phyloP scores from a whole-genome alignment of 2,797 vertebrate genomes.

The Phataginus tetradactyla region DNA sequence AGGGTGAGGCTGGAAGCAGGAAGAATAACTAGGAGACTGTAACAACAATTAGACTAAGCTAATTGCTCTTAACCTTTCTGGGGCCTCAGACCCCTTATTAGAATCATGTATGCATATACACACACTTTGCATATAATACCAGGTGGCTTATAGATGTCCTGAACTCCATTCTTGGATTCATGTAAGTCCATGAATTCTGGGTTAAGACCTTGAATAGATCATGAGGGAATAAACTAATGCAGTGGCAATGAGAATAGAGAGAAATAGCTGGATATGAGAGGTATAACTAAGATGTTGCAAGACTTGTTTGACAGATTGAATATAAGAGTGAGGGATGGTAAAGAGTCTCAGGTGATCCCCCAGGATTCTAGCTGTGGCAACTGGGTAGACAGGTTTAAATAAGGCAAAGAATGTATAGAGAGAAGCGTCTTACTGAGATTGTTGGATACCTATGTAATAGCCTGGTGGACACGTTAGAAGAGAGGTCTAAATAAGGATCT shows the following conservation, averaged over 20 bases:
- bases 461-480: neutral
- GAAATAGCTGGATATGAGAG: neutral
- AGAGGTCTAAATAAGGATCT: neutral
- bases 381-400: neutral
- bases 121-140: neutral
- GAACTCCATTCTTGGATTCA: neutral
- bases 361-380: neutral
- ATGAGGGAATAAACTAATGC: neutral
- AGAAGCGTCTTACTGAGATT: neutral
- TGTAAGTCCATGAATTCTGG: neutral
- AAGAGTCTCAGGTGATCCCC: neutral
- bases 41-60: neutral
- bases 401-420: neutral
- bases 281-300: neutral
- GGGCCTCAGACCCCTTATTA: neutral
- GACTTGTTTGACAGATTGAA: neutral
- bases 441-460: neutral
- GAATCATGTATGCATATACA: neutral
- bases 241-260: neutral
- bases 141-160: neutral
- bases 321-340: neutral
- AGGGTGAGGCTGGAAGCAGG: neutral
- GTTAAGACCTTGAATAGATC: neutral
- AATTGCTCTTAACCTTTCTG: neutral
- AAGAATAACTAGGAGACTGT: neutral